Conservation (phyloP, 2,113 vertebrate genomes). For the Poeciliopsis occidentalis region DNA sequence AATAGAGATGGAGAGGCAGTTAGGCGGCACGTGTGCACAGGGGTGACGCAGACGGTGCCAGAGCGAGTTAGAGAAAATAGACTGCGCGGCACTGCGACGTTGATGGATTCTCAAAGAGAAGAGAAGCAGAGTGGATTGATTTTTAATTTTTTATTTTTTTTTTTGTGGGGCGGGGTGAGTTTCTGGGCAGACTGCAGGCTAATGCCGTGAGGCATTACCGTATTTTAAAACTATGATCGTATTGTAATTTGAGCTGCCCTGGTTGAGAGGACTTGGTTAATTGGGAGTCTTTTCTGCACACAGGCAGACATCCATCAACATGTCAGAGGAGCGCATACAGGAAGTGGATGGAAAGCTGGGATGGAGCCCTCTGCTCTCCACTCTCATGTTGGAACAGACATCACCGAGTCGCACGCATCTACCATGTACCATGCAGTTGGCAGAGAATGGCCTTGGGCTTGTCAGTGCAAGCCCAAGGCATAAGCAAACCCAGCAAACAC, state of each 20-base stretch:
- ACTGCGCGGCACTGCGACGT: conserved; percentile 27
- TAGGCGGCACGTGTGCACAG: conserved; percentile 16
- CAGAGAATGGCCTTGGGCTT: conserved; percentile 27
- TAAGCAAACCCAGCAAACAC: too few relatives aligned
- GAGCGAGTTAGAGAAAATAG: conserved; percentile 40
- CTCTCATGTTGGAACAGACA: conserved; percentile 55
- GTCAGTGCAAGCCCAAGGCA: not conserved
- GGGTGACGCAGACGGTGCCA: not conserved
- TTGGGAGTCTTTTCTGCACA: conserved; percentile 9
- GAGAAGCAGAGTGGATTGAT: conserved; percentile 39
- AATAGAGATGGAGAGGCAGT: conserved; percentile 47
- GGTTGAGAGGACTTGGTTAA: conserved; percentile 15
- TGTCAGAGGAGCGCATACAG: conserved; percentile 49
- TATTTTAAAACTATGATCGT: conserved; percentile 39
- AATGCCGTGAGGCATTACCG: conserved; percentile 32
- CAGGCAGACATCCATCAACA: conserved; percentile 26
- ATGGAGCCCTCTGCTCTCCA: conserved; percentile 41
- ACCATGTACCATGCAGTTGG: conserved; percentile 56
- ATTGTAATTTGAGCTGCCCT: conserved; percentile 6
- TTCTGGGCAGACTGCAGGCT: conserved; percentile 16
- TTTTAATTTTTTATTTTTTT: conserved; percentile 23
- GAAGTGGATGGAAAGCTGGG: conserved; percentile 47
- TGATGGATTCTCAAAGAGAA: conserved; percentile 42
- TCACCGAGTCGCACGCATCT: conserved; percentile 40
- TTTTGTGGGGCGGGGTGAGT: not conserved